Conservation (phyloP, 2,888 invertebrate genomes). For the Strigamia transsilvanica region DNA sequence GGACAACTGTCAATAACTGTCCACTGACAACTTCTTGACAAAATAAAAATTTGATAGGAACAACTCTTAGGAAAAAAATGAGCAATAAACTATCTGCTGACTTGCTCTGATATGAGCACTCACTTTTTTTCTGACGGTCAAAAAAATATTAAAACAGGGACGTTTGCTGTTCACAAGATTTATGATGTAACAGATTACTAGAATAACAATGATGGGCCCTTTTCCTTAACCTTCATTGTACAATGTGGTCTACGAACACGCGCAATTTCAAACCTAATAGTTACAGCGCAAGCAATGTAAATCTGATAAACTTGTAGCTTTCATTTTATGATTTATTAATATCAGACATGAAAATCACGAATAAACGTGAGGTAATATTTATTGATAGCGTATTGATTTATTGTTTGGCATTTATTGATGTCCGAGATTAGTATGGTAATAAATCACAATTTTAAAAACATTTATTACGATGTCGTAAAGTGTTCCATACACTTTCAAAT, state of each 20-base stretch:
- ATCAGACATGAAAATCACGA: conserved; percentile 30
- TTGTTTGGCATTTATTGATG: conserved; percentile 30
- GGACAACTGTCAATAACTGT: conserved; percentile 26
- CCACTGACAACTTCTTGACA: conserved; percentile 26
- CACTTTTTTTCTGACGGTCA: not conserved
- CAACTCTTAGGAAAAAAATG: conserved; percentile 10
- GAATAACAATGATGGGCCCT: not conserved
- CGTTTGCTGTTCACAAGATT: not conserved
- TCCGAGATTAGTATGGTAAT: not conserved
- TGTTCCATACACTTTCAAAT: not conserved
- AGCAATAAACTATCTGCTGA: conserved; percentile 6
- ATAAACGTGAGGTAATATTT: conserved; percentile 30
- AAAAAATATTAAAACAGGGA: not conserved
- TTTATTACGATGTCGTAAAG: not conserved
- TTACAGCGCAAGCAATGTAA: not conserved
- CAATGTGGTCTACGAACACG: not conserved
- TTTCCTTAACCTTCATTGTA: not conserved
- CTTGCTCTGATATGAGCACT: not conserved
- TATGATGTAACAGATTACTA: not conserved
- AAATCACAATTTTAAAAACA: conserved; percentile 15
- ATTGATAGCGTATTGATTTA: conserved; percentile 30
- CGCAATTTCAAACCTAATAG: conserved; percentile 5
- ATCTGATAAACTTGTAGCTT: conserved; percentile 26
- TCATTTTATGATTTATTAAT: conserved; percentile 6
- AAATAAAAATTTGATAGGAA: conserved; percentile 15